These are phyloP conservation scores for Actias luna DNA, from an alignment of 2,888 invertebrate genomes.

Conservation along the genomic window DNA sequence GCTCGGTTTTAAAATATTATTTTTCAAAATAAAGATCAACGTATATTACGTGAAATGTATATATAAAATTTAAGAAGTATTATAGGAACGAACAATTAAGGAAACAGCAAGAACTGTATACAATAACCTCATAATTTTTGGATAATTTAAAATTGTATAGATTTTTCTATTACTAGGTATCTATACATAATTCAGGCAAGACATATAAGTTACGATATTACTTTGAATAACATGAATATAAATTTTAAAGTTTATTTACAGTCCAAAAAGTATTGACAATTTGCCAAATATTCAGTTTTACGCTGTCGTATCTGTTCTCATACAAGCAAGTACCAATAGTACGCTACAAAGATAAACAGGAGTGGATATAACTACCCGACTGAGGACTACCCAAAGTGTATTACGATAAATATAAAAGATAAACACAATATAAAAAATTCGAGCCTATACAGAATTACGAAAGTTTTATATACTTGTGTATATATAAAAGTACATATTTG, in stretches of 20 bases:
- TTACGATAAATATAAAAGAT: no score
- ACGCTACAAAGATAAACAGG: background rate
- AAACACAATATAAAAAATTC: no score
- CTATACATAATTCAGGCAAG: background rate
- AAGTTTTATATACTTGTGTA: background rate
- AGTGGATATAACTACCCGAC: no score
- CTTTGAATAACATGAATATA: background rate
- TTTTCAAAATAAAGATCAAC: background rate
- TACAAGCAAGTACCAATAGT: background rate
- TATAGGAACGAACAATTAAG: no score
- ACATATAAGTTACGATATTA: background rate
- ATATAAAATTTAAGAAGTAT: no score
- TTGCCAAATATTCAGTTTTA: background rate
- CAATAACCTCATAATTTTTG: no score
- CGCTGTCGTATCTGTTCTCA: background rate
- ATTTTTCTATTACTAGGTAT: no score
- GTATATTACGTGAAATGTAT: no score
- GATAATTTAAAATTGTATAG: no score
- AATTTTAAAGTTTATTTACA: background rate
- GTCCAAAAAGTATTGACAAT: background rate
- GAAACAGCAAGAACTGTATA: no score
- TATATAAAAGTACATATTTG: background rate
- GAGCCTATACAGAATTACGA: no score
- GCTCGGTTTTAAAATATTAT: background rate
- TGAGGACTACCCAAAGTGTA: no score